These are phyloP conservation scores for Cherax destructor DNA, from an alignment of 1,140 invertebrate species.

Conservation along the genomic window DNA sequence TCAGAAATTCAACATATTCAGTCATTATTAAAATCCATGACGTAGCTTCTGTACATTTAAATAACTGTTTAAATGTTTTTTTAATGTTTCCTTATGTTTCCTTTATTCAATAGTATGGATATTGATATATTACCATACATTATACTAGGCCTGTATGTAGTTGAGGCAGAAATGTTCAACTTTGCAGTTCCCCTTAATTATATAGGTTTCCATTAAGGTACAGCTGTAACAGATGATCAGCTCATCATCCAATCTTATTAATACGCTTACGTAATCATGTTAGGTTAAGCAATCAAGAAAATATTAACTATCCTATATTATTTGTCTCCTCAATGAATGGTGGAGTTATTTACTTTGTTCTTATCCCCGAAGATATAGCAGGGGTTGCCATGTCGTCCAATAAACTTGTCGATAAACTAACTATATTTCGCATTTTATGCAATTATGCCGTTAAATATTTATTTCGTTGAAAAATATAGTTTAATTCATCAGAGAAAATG, in stretches of 20 bases:
- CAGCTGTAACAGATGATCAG: neutral
- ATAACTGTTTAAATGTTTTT: neutral
- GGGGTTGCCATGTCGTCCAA: neutral
- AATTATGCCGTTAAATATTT: neutral
- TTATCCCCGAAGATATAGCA: neutral
- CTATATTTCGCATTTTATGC: neutral
- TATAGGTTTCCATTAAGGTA: neutral
- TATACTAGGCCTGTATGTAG: neutral
- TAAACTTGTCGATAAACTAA: neutral
- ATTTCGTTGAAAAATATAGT: conserved; percentile 51
- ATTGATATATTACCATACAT: neutral
- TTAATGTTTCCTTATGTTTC: neutral
- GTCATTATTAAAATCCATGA: neutral
- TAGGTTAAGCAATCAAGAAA: neutral
- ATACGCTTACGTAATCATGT: neutral
- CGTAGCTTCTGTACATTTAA: neutral
- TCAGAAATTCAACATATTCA: neutral
- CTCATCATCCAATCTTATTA: neutral
- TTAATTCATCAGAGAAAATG: conserved; percentile 52
- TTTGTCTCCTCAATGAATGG: neutral
- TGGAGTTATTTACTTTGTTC: neutral
- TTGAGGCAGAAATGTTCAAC: neutral
- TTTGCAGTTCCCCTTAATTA: neutral
- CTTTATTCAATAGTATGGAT: neutral
- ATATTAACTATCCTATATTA: neutral